Base-by-base conservation (phyloP, 1,140 invertebrate species). In the Brachionus angularis region DNA sequence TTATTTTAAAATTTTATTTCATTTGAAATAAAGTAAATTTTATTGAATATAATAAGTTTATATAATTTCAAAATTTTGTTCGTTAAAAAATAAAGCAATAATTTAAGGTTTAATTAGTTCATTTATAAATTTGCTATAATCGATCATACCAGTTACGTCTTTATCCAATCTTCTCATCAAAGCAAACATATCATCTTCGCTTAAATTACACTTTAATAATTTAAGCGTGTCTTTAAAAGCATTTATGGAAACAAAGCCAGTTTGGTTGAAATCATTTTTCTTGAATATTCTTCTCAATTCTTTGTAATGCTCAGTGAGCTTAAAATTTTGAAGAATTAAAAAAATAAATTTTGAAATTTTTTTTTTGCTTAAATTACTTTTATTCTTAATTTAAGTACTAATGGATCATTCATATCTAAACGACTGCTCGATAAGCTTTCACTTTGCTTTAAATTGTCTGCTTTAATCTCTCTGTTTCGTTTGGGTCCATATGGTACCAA, bases 241-340 rank as follows among this genome's bases (percentile, higher is more conserved):
- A 27, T 25, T 33, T 14, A 61, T 12, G n/a, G 34, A 23, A 8
- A 58, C 39, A 42, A 61, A 61, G 29, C 71, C 55, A 42, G 29
- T 72, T 16, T 72, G 34, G 21, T 61, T 47, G n/a, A 14, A 10
- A 47, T 72, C 55, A 36, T 58, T 29, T 16, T 58, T 46, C 42
- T 72, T 61, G 36, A 58, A 72, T 16, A 23, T 7, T 49, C 52
- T 23, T 42, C 55, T 44, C 12, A 47, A 49, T 14, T 47, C 36
- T 64, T 58, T 72, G 29, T 61, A 46, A 33, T 31, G 25, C 76
- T 72, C 49, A n/a, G 77, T 74, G 61, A 81, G 80, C 61, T 79
- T 79, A 5, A 64, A 53, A 25, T 64, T 73, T 1, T 80, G 72
- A 33, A 73, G 64, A 14, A 31, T 39, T 21, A 7, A 36, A 42